Evolutionary conservation across 2,797 vertebrate genomes (phyloP).

Genomic region (Leptatherina wallacei): DNA sequence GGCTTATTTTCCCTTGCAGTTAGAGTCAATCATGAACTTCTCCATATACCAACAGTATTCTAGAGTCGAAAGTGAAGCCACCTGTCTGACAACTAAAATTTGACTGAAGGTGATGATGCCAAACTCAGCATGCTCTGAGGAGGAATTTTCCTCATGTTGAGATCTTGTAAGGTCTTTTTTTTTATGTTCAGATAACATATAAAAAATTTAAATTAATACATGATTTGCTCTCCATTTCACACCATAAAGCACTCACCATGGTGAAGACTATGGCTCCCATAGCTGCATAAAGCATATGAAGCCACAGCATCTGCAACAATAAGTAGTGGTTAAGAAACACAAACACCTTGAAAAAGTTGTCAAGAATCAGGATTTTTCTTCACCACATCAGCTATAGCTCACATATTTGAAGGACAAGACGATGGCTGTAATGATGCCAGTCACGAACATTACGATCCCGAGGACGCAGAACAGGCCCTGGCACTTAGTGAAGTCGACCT

Average conservation of each 20-base stretch:
- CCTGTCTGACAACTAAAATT: too few species aligned
- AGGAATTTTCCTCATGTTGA: background rate
- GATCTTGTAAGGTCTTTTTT: background rate
- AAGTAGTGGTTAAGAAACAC: slow-evolving; percentile 15
- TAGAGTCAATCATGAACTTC: too few species aligned
- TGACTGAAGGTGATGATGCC: too few species aligned
- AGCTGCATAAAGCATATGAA: slow-evolving; percentile 94
- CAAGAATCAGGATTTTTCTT: background rate
- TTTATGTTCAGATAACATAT: background rate
- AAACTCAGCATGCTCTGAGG: background rate
- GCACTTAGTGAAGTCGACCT: slow-evolving; percentile 98
- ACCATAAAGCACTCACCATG: slow-evolving; percentile 81
- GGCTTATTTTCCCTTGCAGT: too few species aligned
- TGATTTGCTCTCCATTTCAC: background rate
- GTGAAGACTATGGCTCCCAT: slow-evolving; percentile 93
- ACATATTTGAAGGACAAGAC: slow-evolving; percentile 96
- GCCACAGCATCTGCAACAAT: slow-evolving; percentile 87
- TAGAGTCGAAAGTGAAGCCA: too few species aligned
- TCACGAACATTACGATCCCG: slow-evolving; percentile 92
- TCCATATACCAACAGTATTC: too few species aligned
- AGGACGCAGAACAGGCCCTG: slow-evolving; percentile 92
- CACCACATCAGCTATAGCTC: slow-evolving; percentile 44
- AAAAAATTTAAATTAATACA: background rate
- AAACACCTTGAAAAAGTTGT: background rate
- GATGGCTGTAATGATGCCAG: slow-evolving; percentile 89